A percentile compares a stretch with the other conserved stretches of the same genome.
These are phyloP conservation scores for Papilio aristodemus DNA, from an alignment of 1,140 invertebrate species.

Conservation along the genomic window DNA sequence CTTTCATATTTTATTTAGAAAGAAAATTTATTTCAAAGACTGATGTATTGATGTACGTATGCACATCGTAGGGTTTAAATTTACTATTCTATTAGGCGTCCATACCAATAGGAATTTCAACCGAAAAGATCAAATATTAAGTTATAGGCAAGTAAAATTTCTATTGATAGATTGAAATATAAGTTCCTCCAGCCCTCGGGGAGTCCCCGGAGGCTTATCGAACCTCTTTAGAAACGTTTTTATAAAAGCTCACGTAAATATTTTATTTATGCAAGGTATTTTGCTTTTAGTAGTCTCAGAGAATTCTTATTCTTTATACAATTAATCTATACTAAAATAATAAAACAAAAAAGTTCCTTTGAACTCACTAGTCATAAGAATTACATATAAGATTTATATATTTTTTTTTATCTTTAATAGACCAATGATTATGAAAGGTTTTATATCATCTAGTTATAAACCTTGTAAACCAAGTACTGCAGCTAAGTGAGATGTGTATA, in stretches of 20 bases:
- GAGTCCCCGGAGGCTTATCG: constrained; percentile 9
- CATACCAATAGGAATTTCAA: too few relatives aligned
- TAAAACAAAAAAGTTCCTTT: too few relatives aligned
- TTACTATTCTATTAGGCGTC: too few relatives aligned
- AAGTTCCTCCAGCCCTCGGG: background rate
- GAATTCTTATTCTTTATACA: background rate
- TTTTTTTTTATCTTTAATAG: background rate
- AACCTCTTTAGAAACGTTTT: constrained; percentile 2
- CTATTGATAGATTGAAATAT: constrained; percentile 6
- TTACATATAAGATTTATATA: too few relatives aligned
- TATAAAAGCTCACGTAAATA: constrained; percentile 7
- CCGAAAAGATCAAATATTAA: background rate
- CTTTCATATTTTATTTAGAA: too few relatives aligned
- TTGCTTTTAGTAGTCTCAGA: too few relatives aligned
- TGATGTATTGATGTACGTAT: too few relatives aligned
- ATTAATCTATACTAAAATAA: background rate
- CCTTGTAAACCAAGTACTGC: too few relatives aligned
- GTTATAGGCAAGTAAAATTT: background rate
- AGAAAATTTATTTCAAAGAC: too few relatives aligned
- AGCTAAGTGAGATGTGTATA: too few relatives aligned
- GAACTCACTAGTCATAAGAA: background rate
- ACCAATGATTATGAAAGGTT: background rate
- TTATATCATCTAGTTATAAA: too few relatives aligned
- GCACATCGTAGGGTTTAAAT: too few relatives aligned
- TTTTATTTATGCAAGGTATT: background rate